Evolutionary conservation across 2,113 vertebrate genomes (phyloP).

Genomic region (Rhinogobius similis): DNA sequence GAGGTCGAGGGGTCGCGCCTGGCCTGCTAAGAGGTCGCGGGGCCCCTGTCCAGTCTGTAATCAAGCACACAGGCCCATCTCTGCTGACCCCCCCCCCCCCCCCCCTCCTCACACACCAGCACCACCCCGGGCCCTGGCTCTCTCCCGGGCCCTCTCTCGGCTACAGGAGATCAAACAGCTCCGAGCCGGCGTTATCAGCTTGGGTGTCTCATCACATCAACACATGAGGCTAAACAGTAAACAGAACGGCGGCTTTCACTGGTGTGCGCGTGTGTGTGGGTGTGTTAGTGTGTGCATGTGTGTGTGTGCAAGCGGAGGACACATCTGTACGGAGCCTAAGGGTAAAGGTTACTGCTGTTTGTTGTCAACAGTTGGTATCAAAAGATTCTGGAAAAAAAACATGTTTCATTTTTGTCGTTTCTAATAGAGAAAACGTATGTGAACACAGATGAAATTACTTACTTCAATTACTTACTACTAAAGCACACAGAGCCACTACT

Average conservation of each 20-base stretch:
- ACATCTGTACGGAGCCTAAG: conserved; percentile 17
- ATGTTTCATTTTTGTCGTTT: not conserved
- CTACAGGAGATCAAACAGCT: conserved; percentile 71
- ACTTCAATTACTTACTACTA: too few relatives aligned
- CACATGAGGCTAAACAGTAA: conserved; percentile 72
- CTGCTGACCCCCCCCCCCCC: conserved; percentile 50
- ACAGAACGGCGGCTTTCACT: conserved; percentile 64
- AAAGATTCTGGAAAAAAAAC: not conserved
- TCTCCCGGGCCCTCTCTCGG: conserved; percentile 18
- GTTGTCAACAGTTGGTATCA: not conserved
- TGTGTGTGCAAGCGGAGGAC: not conserved
- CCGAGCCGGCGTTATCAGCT: conserved; percentile 68
- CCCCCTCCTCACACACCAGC: conserved; percentile 13
- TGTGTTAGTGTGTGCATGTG: conserved; percentile 7
- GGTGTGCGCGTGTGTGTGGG: conserved; percentile 13
- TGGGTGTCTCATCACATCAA: conserved; percentile 74
- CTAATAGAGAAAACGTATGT: too few relatives aligned
- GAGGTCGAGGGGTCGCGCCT: conserved; percentile 59
- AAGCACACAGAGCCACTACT: too few relatives aligned
- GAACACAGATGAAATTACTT: too few relatives aligned
- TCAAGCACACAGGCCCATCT: conserved; percentile 70
- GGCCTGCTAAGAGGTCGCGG: conserved; percentile 66
- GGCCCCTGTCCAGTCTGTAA: conserved; percentile 66
- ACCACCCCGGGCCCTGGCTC: conserved; percentile 35
- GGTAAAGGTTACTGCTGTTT: conserved; percentile 9